Evolutionary conservation across 2,888 invertebrate species (phyloP).

Genomic region (Desoria tigrina): DNA sequence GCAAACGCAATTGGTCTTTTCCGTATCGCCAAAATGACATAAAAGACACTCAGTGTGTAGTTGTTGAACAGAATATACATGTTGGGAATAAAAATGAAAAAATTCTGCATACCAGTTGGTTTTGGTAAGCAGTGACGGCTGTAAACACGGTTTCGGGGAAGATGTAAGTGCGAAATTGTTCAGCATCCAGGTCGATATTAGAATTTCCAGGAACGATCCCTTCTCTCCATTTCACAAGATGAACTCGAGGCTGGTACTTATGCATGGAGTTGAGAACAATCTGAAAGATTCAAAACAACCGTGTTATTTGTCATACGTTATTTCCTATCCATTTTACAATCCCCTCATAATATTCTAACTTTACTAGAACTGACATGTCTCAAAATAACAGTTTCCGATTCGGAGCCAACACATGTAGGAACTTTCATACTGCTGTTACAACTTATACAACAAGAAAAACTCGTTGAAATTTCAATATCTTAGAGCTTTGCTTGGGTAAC

Average conservation of each 20-base stretch:
- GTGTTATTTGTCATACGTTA: background rate
- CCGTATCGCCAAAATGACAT: too few species aligned
- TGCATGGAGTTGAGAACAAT: conserved; percentile 99
- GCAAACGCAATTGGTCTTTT: too few species aligned
- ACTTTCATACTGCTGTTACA: too few species aligned
- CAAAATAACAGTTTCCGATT: too few species aligned
- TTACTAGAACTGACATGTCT: too few species aligned
- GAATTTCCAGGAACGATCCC: conserved; percentile 74
- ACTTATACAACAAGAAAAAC: too few species aligned
- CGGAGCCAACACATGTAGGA: too few species aligned
- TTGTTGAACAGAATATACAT: background rate
- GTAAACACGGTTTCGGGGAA: conserved; percentile 98
- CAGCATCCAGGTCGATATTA: conserved; percentile 79
- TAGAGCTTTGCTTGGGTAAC: too few species aligned
- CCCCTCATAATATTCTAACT: too few species aligned
- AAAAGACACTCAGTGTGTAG: too few species aligned
- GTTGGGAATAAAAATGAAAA: conserved; percentile 13
- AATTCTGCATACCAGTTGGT: conserved; percentile 76
- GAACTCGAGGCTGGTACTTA: conserved; percentile 96
- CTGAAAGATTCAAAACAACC: conserved; percentile 62
- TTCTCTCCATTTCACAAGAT: conserved; percentile 79
- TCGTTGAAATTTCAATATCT: too few species aligned
- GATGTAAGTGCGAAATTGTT: conserved; percentile 92
- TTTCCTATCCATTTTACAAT: background rate
- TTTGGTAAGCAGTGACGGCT: conserved; percentile 98